Evolutionary conservation across 2,888 invertebrate species (phyloP), one percentile per base, ranked within the genome.

Genomic region (Chelonus formosanus): DNA sequence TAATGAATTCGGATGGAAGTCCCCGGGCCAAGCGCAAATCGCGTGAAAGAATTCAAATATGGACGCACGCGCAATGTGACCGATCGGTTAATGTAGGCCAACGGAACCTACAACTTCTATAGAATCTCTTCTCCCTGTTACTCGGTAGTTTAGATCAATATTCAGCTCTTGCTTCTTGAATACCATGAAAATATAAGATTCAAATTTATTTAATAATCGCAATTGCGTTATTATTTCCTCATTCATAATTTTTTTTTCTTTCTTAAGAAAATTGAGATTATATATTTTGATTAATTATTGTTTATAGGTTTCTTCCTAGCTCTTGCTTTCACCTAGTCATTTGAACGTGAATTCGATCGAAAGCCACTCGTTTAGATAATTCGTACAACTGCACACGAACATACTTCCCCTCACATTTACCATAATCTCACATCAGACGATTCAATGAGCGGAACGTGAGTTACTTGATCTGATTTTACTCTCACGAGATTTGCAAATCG

Each of bases 111-210:
- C 34, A 10, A 61, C 36, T 32, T 34, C 40, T 50, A 34, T 54
- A 34, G 20, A 36, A 55, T 61, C 36, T 10, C 40, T 54, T 56
- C 50, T 56, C 65, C 40, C 44, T 20, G 65, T 40, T 48, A 68
- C 68, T 66, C 70, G 65, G 69, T 67, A 63, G 70, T 71, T 73
- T 75, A 76, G 79, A 81, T 81, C 80, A 80, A 81, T 80, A 81
- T 76, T 74, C 77, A 74, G 69, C 69, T 70, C 69, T 69, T 60
- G 62, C 63, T 36, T 58, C 59, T 56, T 5, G 20, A 20, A 20
- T 20, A 20, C 20, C 20, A 40, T 6, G 40, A 6, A 4, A 6
- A 1, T 40, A 40, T 40, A 5, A 3, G 6, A 40, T 40, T 6
- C 40, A 40, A 4, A 40, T 40, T 1, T 20, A 20, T 40, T 40